Percentiles rank a stretch among this genome's conserved stretches.
These are phyloP conservation scores for Coelogynopora nodosa DNA, from an alignment of 2,888 invertebrate species.

Conservation along the genomic window DNA sequence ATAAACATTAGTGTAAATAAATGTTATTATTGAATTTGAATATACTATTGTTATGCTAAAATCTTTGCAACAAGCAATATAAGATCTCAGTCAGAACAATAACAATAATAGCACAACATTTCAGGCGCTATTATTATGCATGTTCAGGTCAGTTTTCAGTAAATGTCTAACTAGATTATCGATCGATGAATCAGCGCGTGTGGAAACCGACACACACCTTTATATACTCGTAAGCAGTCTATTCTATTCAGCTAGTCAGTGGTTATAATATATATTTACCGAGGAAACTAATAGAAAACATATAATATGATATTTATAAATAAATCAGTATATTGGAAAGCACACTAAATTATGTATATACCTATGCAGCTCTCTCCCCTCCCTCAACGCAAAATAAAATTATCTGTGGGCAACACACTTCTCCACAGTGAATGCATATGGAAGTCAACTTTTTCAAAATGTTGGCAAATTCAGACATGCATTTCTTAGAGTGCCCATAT, in stretches of 20 bases:
- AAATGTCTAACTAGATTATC: not conserved
- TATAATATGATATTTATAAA: not conserved
- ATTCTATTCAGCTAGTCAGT: not conserved
- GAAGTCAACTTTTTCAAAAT: too few relatives aligned
- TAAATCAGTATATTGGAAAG: too few relatives aligned
- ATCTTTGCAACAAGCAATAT: not conserved
- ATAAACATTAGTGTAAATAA: not conserved
- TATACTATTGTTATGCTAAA: too few relatives aligned
- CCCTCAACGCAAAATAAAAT: too few relatives aligned
- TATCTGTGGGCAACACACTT: too few relatives aligned
- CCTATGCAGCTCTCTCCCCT: too few relatives aligned
- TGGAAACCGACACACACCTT: not conserved
- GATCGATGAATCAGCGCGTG: not conserved
- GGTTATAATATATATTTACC: not conserved
- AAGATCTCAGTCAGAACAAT: not conserved
- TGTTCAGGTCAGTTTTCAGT: not conserved
- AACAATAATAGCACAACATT: not conserved
- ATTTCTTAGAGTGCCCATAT: too few relatives aligned
- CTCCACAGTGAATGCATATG: too few relatives aligned
- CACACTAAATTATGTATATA: too few relatives aligned
- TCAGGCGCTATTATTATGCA: not conserved
- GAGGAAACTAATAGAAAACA: slow-evolving; percentile 1
- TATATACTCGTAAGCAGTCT: not conserved
- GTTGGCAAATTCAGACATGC: too few relatives aligned
- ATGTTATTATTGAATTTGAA: slow-evolving; percentile 21